Conservation (phyloP, 2,797 vertebrate species). For the Pseudochaenichthys georgianus region DNA sequence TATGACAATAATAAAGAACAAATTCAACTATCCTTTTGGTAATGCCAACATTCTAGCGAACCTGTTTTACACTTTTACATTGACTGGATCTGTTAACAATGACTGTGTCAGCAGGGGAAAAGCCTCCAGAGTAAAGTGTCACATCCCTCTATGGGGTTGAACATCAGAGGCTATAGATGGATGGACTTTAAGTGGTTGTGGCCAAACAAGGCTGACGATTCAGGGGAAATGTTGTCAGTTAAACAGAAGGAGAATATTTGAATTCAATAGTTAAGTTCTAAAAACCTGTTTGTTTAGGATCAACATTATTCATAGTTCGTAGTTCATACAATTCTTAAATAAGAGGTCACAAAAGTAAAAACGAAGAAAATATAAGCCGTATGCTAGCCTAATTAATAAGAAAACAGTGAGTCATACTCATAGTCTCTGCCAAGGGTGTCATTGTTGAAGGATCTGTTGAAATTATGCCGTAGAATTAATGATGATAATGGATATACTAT, state of each 20-base stretch:
- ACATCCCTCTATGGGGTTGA: constrained; percentile 40
- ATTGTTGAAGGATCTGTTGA: constrained; percentile 5
- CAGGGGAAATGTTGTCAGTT: neutral
- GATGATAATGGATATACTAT: neutral
- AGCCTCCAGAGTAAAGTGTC: constrained; percentile 19
- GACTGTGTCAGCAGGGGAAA: constrained; percentile 40
- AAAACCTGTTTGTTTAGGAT: neutral
- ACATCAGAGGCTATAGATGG: constrained; percentile 34
- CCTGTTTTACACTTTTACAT: constrained; percentile 13
- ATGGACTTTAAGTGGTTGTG: neutral
- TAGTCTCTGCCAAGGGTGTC: neutral
- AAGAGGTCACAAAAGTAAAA: constrained; percentile 4
- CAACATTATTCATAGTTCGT: too few species aligned
- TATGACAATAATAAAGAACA: neutral
- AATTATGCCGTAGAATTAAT: constrained; percentile 26
- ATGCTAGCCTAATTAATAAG: too few species aligned
- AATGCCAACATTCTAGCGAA: constrained; percentile 1
- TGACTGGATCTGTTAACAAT: constrained; percentile 26
- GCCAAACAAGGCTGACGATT: neutral
- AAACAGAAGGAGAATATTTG: constrained; percentile 5
- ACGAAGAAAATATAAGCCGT: too few species aligned
- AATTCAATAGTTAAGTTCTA: neutral
- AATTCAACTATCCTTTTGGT: neutral
- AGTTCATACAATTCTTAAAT: neutral
- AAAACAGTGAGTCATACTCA: neutral